A percentile compares a stretch with the other conserved stretches of the same genome.
Evolutionary conservation across 2,888 invertebrate species (phyloP).

Genomic region (Drosophila paramelanica): DNA sequence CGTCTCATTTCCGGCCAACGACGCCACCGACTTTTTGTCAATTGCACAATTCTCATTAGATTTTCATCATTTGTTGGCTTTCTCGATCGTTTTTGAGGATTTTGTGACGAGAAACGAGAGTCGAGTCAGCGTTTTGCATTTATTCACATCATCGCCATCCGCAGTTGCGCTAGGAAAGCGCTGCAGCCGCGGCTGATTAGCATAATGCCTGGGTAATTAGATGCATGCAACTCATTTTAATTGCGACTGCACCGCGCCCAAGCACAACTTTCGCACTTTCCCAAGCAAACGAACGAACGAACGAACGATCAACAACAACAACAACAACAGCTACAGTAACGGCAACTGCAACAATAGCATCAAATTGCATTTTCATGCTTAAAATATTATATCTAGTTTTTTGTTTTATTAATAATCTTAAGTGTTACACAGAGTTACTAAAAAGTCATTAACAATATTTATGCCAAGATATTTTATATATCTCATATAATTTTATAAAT

Average conservation of each 20-base stretch:
- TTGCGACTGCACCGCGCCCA: conserved; percentile 60
- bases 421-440: neutral
- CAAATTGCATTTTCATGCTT: conserved; percentile 14
- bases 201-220: conserved; percentile 81
- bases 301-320: no score
- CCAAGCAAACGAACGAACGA: conserved; percentile 22
- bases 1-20: conserved; percentile 38
- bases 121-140: conserved; percentile 11
- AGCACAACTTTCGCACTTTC: conserved; percentile 50
- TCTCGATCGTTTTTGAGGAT: neutral
- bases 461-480: no score
- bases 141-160: neutral
- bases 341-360: conserved; percentile 1
- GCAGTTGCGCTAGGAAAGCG: conserved; percentile 14
- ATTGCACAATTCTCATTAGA: neutral
- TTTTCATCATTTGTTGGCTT: neutral
- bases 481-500: no score
- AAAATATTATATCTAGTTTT: neutral
- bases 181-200: conserved; percentile 64
- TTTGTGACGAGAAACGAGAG: neutral
- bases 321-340: conserved; percentile 6
- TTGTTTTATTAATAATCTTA: neutral
- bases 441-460: neutral
- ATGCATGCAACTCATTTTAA: conserved; percentile 81
- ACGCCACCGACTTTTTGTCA: conserved; percentile 7